Evolutionary conservation across 2,113 vertebrate species (phyloP).

Genomic region (Myrmecophaga tridactyla): DNA sequence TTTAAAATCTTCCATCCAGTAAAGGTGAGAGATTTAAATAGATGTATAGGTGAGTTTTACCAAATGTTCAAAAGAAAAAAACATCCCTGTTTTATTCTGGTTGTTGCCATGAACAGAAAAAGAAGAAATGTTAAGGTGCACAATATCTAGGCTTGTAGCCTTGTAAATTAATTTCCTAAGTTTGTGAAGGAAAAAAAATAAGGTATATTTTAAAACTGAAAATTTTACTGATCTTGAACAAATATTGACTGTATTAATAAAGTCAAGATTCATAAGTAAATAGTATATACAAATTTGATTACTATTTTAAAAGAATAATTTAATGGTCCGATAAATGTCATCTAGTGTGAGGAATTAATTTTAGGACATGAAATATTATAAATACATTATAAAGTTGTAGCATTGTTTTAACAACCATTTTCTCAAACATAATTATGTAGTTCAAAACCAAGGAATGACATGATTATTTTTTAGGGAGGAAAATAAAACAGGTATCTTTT

Average conservation of each 20-base stretch:
- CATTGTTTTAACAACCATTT: constrained; percentile 26
- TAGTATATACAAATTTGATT: neutral
- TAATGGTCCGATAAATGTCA: neutral
- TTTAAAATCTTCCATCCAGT: neutral
- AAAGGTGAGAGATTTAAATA: neutral
- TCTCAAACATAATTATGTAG: constrained; percentile 28
- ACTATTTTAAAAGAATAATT: constrained; percentile 34
- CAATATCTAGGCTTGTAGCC: constrained; percentile 3
- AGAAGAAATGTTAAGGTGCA: neutral
- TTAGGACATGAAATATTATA: constrained; percentile 6
- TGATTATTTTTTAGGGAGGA: neutral
- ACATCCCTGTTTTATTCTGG: neutral
- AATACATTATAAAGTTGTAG: neutral
- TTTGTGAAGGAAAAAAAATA: constrained; percentile 4
- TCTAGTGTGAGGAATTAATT: constrained; percentile 3
- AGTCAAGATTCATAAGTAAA: neutral
- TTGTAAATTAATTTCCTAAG: neutral
- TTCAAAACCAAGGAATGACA: constrained; percentile 20
- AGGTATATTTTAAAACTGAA: constrained; percentile 21
- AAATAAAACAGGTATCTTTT: constrained; percentile 39
- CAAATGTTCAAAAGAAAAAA: neutral
- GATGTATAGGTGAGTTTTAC: constrained; percentile 20
- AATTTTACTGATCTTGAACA: constrained; percentile 12
- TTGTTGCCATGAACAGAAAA: neutral
- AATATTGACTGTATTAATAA: constrained; percentile 34